Evolutionary conservation across 2,113 vertebrate species (phyloP).

Genomic region (Syrrhaptes paradoxus): DNA sequence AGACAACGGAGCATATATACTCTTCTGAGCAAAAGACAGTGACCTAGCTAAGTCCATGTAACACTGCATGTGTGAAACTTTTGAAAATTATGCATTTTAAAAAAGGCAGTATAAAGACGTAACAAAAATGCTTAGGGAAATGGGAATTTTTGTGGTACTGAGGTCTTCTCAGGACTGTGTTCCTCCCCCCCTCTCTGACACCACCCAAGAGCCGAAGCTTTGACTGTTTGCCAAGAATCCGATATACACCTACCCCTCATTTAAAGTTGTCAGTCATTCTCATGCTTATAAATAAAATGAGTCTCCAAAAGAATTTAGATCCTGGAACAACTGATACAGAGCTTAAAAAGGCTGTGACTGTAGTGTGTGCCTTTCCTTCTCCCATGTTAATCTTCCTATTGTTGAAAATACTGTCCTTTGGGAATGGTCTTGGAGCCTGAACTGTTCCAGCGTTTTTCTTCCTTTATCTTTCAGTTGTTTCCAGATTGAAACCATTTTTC

Average conservation of each 20-base stretch:
- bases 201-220: not conserved
- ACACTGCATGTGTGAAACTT: not conserved
- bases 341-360: not conserved
- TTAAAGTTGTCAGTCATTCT: constrained; percentile 31
- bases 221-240: constrained; percentile 47
- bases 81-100: not conserved
- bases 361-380: constrained; percentile 24
- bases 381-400: constrained; percentile 36
- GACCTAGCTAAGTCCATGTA: not conserved
- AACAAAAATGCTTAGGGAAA: not conserved
- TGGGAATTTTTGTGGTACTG: not conserved
- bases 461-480: constrained; percentile 68
- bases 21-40: not conserved
- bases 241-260: constrained; percentile 11
- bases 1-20: constrained; percentile 17
- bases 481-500: constrained; percentile 52
- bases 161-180: constrained; percentile 6
- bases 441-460: constrained; percentile 47
- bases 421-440: constrained; percentile 39
- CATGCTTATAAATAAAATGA: constrained; percentile 38
- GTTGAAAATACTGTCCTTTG: constrained; percentile 46
- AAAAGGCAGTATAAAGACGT: not conserved
- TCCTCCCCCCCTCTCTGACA: not conserved
- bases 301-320: constrained; percentile 48
- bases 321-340: constrained; percentile 22